A percentile compares a stretch with the other conserved stretches of the same genome.
Evolutionary conservation across 2,888 invertebrate genomes (phyloP).

Genomic region (Dysmachus trigonus): DNA sequence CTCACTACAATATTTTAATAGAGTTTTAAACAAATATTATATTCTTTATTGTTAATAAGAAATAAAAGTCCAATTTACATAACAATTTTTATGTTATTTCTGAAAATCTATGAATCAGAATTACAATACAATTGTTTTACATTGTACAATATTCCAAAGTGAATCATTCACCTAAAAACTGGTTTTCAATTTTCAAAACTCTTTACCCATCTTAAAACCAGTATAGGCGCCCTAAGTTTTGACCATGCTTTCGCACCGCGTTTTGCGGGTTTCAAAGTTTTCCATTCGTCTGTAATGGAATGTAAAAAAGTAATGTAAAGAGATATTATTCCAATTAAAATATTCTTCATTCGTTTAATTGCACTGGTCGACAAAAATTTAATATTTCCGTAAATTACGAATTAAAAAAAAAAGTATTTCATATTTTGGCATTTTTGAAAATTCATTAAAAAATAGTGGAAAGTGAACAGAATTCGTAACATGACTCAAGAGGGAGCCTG

Average conservation of each 20-base stretch:
- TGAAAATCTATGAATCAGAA: neutral
- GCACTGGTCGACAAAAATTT: neutral
- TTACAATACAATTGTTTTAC: neutral
- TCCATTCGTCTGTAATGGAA: neutral
- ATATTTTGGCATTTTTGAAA: too few relatives aligned
- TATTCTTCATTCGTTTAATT: neutral
- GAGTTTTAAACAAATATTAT: neutral
- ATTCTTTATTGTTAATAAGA: neutral
- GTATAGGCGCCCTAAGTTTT: neutral
- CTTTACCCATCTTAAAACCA: neutral
- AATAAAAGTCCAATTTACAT: neutral
- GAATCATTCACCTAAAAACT: neutral
- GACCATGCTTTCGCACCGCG: neutral
- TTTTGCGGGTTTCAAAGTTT: neutral
- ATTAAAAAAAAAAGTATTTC: too few relatives aligned
- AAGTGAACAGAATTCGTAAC: too few relatives aligned
- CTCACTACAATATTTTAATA: neutral
- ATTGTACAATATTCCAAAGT: too few relatives aligned
- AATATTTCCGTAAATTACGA: too few relatives aligned
- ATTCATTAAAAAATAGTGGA: too few relatives aligned
- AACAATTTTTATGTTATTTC: neutral
- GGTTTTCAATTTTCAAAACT: neutral
- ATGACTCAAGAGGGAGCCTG: too few relatives aligned
- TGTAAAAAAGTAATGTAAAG: neutral
- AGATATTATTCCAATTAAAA: neutral